phyloP scores from a whole-genome alignment of 2,113 vertebrate genomes.

The Hemiscyllium ocellatum region DNA sequence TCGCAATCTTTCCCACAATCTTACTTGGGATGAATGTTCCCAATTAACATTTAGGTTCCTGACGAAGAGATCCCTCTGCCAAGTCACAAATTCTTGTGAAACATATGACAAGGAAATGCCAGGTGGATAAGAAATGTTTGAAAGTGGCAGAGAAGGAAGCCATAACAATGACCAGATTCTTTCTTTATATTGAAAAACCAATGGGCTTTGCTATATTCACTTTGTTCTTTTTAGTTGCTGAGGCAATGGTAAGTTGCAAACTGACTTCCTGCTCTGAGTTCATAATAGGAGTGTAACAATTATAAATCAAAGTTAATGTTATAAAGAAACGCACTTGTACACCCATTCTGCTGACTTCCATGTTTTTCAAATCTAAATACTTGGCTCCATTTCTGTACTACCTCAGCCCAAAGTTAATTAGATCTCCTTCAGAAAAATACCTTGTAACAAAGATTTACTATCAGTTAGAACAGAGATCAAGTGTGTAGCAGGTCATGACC shows the following conservation, averaged over 20 bases:
- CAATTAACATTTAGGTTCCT: background rate
- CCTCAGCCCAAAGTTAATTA: background rate
- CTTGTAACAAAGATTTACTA: constrained; percentile 18
- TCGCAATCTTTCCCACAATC: background rate
- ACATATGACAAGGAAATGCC: background rate
- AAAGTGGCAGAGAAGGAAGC: background rate
- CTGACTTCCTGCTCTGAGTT: background rate
- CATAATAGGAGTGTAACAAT: background rate
- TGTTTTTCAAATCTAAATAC: background rate
- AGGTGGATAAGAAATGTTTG: background rate
- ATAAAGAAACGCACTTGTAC: background rate
- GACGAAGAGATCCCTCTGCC: background rate
- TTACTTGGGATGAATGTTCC: background rate
- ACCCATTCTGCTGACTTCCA: background rate
- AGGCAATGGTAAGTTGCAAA: background rate
- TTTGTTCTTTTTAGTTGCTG: background rate
- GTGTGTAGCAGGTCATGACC: background rate
- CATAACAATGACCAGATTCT: background rate
- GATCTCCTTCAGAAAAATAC: constrained; percentile 19
- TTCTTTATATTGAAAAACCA: background rate
- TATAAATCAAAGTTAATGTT: background rate
- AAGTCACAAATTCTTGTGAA: background rate
- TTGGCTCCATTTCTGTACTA: background rate
- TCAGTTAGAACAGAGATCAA: background rate
- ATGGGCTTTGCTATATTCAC: background rate